A percentile compares a stretch with the other conserved stretches of the same genome.
Conservation (phyloP, 2,888 invertebrate species). For the Coleophora deauratella region DNA sequence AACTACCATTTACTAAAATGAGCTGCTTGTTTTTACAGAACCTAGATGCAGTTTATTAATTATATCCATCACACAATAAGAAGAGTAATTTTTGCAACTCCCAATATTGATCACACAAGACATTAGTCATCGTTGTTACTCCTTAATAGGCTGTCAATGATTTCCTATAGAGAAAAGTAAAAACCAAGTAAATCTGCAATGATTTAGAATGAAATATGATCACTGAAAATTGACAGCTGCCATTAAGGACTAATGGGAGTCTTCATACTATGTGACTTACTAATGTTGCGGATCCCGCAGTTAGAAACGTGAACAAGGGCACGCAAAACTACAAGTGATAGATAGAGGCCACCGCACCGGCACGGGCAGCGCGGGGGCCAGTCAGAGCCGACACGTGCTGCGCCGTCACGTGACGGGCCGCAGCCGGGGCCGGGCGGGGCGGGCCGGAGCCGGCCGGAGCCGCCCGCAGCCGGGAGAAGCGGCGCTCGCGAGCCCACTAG, state of each 20-base stretch:
- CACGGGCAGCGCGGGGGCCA: constrained; percentile 20
- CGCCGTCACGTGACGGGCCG: constrained; percentile 19
- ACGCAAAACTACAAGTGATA: constrained; percentile 33
- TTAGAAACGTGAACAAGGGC: constrained; percentile 19
- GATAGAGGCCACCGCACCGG: constrained; percentile 34
- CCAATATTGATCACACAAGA: constrained; percentile 1
- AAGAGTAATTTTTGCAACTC: no score
- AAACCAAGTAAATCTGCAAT: no score
- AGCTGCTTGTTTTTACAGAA: no score
- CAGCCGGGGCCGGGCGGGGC: constrained; percentile 30
- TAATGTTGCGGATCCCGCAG: constrained; percentile 39
- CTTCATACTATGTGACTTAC: constrained; percentile 34
- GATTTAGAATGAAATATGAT: neutral
- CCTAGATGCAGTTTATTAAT: no score
- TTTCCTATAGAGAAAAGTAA: no score
- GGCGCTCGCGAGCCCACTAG: constrained; percentile 65
- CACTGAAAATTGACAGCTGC: constrained; percentile 1
- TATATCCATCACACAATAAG: no score
- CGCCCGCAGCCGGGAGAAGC: constrained; percentile 56
- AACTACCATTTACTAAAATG: no score
- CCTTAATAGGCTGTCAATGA: constrained; percentile 20
- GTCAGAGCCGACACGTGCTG: constrained; percentile 23
- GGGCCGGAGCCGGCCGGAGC: constrained; percentile 31
- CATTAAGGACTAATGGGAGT: constrained; percentile 9
- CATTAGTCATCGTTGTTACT: constrained; percentile 22